A percentile compares a stretch with the other conserved stretches of the same genome.
These are phyloP conservation scores for Prinia subflava DNA, from an alignment of 2,113 vertebrate genomes.

Conservation along the genomic window DNA sequence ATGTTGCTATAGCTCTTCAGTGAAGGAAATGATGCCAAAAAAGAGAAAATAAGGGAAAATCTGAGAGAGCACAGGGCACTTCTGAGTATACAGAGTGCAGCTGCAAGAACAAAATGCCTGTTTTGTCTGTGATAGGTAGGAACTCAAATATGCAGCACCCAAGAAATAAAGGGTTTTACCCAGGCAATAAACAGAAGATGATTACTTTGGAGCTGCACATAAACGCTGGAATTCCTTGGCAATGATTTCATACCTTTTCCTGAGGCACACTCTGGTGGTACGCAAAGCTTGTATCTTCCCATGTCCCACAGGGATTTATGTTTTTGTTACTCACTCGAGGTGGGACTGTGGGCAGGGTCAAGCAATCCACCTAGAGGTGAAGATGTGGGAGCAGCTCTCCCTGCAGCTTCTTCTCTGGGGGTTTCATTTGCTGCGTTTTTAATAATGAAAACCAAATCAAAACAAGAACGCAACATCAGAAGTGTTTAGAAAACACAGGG, in stretches of 20 bases:
- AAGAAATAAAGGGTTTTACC: constrained; percentile 21
- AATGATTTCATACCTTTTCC: constrained; percentile 23
- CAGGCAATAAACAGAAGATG: background rate
- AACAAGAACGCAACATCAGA: background rate
- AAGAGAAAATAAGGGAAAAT: constrained; percentile 5
- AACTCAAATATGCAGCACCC: background rate
- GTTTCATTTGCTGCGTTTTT: constrained; percentile 27
- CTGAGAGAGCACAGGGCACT: background rate
- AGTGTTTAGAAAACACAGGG: constrained; percentile 39
- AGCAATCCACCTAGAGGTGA: constrained; percentile 42
- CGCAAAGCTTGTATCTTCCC: background rate
- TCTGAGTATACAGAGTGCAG: background rate
- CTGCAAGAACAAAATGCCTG: background rate
- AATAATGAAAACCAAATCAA: constrained; percentile 53
- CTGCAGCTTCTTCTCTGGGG: background rate
- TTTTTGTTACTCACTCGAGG: background rate
- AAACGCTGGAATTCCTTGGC: background rate
- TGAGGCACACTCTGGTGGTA: background rate
- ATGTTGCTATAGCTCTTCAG: background rate
- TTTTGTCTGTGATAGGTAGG: background rate
- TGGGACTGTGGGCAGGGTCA: constrained; percentile 53
- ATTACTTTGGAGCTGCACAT: background rate
- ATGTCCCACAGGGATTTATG: background rate
- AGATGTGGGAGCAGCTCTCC: constrained; percentile 51
- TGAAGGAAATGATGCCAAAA: background rate